Evolutionary conservation across 2,797 vertebrate species (phyloP).

Genomic region (Macroramphosus scolopax): DNA sequence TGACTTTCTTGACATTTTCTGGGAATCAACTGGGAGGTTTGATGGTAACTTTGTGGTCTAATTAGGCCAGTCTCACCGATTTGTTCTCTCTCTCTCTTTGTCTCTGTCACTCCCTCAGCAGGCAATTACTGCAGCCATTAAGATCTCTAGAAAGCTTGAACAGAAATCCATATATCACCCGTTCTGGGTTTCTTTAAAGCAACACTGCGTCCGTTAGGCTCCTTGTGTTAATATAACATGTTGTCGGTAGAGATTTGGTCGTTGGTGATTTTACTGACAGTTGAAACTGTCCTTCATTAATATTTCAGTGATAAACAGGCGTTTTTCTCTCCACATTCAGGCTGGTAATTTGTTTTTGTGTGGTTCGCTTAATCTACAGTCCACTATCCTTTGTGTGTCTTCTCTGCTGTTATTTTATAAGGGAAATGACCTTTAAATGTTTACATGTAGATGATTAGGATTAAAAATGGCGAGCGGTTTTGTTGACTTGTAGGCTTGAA

Average conservation of each 20-base stretch:
- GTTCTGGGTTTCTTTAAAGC: slow-evolving; percentile 11
- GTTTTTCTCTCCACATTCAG: no score
- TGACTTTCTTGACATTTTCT: slow-evolving; percentile 77
- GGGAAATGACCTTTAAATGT: no score
- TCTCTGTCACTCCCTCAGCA: slow-evolving; percentile 40
- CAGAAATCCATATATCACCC: slow-evolving; percentile 25
- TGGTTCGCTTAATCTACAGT: no score
- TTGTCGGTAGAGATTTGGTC: slow-evolving; percentile 19
- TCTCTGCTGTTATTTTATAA: no score
- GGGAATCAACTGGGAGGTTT: slow-evolving; percentile 57
- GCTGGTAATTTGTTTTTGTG: no score
- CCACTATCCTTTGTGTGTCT: no score
- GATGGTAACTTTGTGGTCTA: slow-evolving; percentile 64
- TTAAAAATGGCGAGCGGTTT: no score
- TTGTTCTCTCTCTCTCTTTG: slow-evolving; percentile 50
- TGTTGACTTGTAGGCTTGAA: no score
- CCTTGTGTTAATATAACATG: slow-evolving; percentile 7
- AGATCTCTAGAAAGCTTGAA: neutral
- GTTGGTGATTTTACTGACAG: slow-evolving; percentile 15
- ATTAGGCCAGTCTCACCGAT: slow-evolving; percentile 61
- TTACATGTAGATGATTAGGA: no score
- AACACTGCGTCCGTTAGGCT: neutral
- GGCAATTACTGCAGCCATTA: slow-evolving; percentile 17
- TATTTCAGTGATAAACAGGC: slow-evolving; percentile 40
- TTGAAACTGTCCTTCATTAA: slow-evolving; percentile 37